Base-by-base conservation (phyloP, 1,140 invertebrate genomes). In the Pseudoatta argentina region DNA sequence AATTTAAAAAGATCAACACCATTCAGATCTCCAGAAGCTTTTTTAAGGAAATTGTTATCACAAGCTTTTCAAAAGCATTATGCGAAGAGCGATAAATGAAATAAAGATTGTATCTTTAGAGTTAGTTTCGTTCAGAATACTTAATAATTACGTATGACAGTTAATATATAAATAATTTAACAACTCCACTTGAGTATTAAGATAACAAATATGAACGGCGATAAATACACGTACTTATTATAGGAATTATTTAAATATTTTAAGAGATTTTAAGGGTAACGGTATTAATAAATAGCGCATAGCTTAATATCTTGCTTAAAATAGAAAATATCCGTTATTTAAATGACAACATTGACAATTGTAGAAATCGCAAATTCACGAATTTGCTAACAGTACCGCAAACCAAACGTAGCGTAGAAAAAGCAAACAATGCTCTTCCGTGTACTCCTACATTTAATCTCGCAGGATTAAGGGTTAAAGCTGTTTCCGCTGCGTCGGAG, bases 361-460 rank as follows among this genome's bases (percentile, higher is more conserved):
- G 24, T 51, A 30, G 8, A 30, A 18, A 78, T 78, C 1, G 16
- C 21, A 10, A 4, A 67, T 79, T 69, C n/a, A n/a, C 27, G 30
- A 79, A 34, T 34, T 69, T 16, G 30, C n/a, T 18, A 69, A 81
- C 12, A 18, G 16, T 4, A 24, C 53, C 27, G 24, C 39, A 30
- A 55, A n/a, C 48, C 51, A 55, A 44, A 39, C 18, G 21, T 44
- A 77, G 10, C 55, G 18, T 39, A 61, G 34, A 59, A 59, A 61
- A 73, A 59, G 27, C 30, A 30, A 64, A 48, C 39, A 72, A 72
- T 71, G 53, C 79, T 73, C 53, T 73, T n/a, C 34, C 14, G 39
- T 18, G 24, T 14, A 61, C 53, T 73, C 7, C 55, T 61, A 82
- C 71, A 73, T 82, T 82, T 82, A 82, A 82, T 82, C 69, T 82